These are phyloP conservation scores for Vicugna pacos DNA, from an alignment of 2,113 vertebrate species.

Conservation along the genomic window DNA sequence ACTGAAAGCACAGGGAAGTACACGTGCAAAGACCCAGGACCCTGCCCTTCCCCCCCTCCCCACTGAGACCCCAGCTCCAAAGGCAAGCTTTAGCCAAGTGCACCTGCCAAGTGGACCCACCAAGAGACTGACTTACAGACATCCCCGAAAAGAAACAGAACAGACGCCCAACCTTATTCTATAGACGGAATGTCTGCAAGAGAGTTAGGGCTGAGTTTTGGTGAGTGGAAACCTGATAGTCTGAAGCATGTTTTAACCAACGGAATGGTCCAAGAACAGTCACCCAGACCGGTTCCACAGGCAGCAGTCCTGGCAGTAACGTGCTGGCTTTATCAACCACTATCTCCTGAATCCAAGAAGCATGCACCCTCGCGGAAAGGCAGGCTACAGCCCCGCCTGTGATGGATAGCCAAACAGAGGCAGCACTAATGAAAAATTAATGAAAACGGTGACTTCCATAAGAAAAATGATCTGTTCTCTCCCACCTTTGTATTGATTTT, in stretches of 20 bases:
- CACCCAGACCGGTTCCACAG: neutral
- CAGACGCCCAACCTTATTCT: neutral
- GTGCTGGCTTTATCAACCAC: conserved; percentile 76
- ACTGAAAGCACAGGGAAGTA: neutral
- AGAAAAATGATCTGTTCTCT: conserved; percentile 88
- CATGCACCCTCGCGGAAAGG: conserved; percentile 77
- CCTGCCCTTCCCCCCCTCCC: neutral
- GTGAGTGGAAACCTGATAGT: neutral
- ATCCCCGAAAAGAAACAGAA: neutral
- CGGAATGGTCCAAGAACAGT: neutral
- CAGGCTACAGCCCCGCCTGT: conserved; percentile 80
- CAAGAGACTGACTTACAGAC: neutral
- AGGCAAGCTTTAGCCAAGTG: neutral
- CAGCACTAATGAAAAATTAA: conserved; percentile 89
- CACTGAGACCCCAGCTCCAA: neutral
- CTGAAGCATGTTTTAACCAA: neutral
- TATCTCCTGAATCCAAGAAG: conserved; percentile 82
- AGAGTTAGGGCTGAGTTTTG: neutral
- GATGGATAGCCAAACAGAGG: conserved; percentile 85
- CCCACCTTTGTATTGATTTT: conserved; percentile 87
- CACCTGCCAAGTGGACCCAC: neutral
- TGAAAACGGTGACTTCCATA: conserved; percentile 87
- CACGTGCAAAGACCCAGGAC: neutral
- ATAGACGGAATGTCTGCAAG: neutral
- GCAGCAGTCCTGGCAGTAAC: conserved; percentile 64